A percentile compares a stretch with the other conserved stretches of the same genome.
Conservation (phyloP, 2,113 vertebrate species). For the Coryphaenoides rupestris region DNA sequence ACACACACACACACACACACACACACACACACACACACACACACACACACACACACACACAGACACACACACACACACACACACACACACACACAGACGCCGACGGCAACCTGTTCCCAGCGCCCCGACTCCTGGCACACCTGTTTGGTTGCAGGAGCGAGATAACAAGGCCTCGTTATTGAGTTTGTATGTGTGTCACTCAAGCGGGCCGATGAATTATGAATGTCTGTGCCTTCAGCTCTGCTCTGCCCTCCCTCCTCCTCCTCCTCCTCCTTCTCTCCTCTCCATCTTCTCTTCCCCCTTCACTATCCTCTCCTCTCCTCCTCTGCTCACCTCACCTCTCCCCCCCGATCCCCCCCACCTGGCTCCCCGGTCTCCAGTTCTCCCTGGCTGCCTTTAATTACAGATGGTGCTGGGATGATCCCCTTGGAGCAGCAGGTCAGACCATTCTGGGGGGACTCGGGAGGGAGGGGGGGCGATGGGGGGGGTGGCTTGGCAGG, state of each 20-base stretch:
- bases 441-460: slow-evolving; percentile 14
- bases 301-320: too few species aligned
- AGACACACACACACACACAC: too few species aligned
- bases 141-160: too few species aligned
- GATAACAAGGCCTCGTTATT: slow-evolving; percentile 17
- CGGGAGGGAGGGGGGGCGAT: too few species aligned
- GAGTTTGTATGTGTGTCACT: slow-evolving; percentile 4
- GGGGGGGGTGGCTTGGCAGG: too few species aligned
- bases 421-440: slow-evolving; percentile 30
- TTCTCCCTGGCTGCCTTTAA: slow-evolving; percentile 46
- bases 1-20: too few species aligned
- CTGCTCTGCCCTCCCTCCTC: background rate
- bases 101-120: background rate
- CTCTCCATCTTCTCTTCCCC: too few species aligned
- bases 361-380: background rate
- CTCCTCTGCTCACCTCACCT: too few species aligned
- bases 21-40: background rate
- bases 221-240: slow-evolving; percentile 3
- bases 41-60: too few species aligned
- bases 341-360: background rate
- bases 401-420: slow-evolving; percentile 48
- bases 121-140: slow-evolving; percentile 2
- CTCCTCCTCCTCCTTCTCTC: too few species aligned
- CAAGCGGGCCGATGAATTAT: slow-evolving; percentile 15
- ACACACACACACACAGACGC: background rate